Conservation (phyloP, 1,140 invertebrate species). For the Conus ventricosus region DNA sequence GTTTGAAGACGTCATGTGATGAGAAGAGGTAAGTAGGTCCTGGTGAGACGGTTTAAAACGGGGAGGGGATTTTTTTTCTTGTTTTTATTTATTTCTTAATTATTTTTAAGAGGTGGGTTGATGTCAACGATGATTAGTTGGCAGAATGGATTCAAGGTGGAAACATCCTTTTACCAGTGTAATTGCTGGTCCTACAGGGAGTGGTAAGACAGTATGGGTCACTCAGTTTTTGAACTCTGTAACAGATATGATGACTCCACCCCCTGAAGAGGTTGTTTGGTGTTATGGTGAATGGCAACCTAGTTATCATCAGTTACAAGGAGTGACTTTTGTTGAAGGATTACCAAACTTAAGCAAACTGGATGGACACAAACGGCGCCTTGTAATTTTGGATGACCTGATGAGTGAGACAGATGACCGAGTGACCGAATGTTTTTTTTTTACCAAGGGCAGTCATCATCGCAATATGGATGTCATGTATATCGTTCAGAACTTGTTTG, state of each 20-base stretch:
- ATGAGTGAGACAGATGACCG: constrained; percentile 37
- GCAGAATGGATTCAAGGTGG: neutral
- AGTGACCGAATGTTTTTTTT: neutral
- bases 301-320: neutral
- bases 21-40: too few relatives aligned
- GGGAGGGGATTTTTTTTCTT: too few relatives aligned
- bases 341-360: neutral
- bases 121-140: neutral
- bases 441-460: constrained; percentile 45
- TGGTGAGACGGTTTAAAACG: too few relatives aligned
- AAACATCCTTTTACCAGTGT: neutral
- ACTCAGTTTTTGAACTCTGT: neutral
- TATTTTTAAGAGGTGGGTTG: too few relatives aligned
- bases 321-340: constrained; percentile 30
- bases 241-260: neutral
- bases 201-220: neutral
- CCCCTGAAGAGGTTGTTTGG: constrained; percentile 38
- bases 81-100: too few relatives aligned
- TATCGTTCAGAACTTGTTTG: constrained; percentile 47
- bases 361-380: neutral
- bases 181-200: neutral
- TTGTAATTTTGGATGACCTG: constrained; percentile 35
- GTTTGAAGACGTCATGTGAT: too few relatives aligned
- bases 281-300: constrained; percentile 41
- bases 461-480: constrained; percentile 39